Percentiles rank a stretch among this genome's conserved stretches.
phyloP scores from a whole-genome alignment of 2,888 invertebrate species.

The Tineola bisselliella region DNA sequence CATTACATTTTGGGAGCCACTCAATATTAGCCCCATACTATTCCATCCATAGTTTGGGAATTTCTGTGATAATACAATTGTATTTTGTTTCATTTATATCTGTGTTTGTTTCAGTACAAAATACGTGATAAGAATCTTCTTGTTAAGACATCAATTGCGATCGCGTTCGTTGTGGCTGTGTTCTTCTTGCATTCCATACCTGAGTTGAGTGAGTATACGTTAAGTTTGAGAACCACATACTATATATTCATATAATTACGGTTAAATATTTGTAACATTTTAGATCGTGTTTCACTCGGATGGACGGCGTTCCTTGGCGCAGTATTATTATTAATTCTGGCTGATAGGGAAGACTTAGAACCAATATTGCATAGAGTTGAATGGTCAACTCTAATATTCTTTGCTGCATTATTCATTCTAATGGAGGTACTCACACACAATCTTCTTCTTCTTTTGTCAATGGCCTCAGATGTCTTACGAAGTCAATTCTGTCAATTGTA shows the following conservation, averaged over 20 bases:
- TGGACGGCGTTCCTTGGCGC: slow-evolving; percentile 89
- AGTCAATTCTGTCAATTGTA: too few relatives aligned
- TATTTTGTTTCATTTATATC: too few relatives aligned
- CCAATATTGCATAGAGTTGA: slow-evolving; percentile 85
- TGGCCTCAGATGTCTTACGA: too few relatives aligned
- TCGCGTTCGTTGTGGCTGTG: slow-evolving; percentile 77
- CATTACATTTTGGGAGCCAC: too few relatives aligned
- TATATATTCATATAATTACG: too few relatives aligned
- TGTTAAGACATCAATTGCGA: slow-evolving; percentile 76
- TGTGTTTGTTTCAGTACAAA: slow-evolving; percentile 74
- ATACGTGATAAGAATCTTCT: slow-evolving; percentile 81
- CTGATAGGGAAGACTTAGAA: slow-evolving; percentile 81
- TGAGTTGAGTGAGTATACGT: slow-evolving; percentile 73
- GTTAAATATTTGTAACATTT: too few relatives aligned
- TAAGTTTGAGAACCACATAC: too few relatives aligned
- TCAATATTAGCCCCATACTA: too few relatives aligned
- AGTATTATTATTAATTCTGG: slow-evolving; percentile 77
- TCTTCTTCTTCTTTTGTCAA: too few relatives aligned
- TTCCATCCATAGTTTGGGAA: too few relatives aligned
- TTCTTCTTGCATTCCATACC: slow-evolving; percentile 88
- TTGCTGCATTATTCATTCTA: slow-evolving; percentile 86
- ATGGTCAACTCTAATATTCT: slow-evolving; percentile 91
- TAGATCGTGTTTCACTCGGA: slow-evolving; percentile 78
- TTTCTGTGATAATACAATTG: too few relatives aligned
- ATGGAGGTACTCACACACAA: too few relatives aligned